Evolutionary conservation across 1,140 invertebrate species (phyloP), one percentile per base, ranked within the genome.

Genomic region (Drosophila tristis): DNA sequence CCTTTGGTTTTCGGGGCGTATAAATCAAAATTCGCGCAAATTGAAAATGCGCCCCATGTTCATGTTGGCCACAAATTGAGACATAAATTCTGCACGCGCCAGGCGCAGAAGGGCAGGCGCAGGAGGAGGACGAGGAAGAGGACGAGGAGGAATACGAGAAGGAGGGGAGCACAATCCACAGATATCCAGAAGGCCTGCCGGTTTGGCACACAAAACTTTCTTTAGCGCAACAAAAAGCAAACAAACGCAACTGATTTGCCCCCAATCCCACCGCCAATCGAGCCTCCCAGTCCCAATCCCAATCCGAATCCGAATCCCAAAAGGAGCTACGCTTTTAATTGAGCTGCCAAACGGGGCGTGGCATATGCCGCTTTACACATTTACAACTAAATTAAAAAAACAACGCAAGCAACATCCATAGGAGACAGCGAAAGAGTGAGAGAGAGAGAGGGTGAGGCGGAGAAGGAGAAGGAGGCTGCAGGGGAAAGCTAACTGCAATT

Each of bases 31-130:
- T 77, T 65, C 64, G 66, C 73, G 80, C 79, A 89, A 89, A 89
- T 89, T 89, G 84, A 89, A 89, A 89, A 89, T 84, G 79, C 85
- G 84, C 82, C 82, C 82, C 84, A 86, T 86, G 82, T 86, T 86
- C 82, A 86, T 86, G 82, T 86, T 86, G 82, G 84, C 79, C 55
- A 73, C 84, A 89, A 89, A 89, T 89, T 89, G 85, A 89, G 84
- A 89, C 84, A 89, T 89, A 89, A 89, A 89, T 89, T 87, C 84
- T 87, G 79, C 81, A 86, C 82, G 82, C 82, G 81, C 81, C 81
- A 66, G 74, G 50, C 67, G 74, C 62, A 66, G 57, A 26, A 56
- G 16, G 60, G 26, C 20, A 25, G 9, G 0, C 5, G 7, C 47
- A 48, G 7, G 7, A 31, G 29, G 29, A 9, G 48, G 48, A 48